Conservation (phyloP, 2,797 vertebrate species). For the Tapera naevia region DNA sequence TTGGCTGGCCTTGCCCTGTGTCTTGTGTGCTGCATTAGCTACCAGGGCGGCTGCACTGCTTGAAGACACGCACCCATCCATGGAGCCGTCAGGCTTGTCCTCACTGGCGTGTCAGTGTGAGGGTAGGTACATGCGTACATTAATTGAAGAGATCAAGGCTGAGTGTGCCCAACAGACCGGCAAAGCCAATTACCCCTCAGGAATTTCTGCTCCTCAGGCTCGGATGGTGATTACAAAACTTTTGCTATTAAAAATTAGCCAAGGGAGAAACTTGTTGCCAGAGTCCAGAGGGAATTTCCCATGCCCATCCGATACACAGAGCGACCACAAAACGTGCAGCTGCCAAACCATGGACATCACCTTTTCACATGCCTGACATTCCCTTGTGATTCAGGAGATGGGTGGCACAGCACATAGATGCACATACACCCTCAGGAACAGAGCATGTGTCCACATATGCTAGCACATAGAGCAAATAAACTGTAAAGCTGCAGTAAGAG, state of each 20-base stretch:
- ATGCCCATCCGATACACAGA: slow-evolving; percentile 40
- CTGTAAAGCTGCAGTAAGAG: slow-evolving; percentile 6
- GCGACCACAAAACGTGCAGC: not conserved
- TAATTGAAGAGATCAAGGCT: slow-evolving; percentile 75
- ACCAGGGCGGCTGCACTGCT: not conserved
- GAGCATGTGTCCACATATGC: not conserved
- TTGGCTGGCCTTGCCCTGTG: not conserved
- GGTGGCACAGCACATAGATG: not conserved
- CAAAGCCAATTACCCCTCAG: slow-evolving; percentile 74
- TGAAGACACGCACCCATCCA: slow-evolving; percentile 35
- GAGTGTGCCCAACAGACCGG: slow-evolving; percentile 64
- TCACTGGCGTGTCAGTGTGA: not conserved
- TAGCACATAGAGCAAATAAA: slow-evolving; percentile 29
- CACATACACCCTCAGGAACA: not conserved
- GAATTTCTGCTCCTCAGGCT: slow-evolving; percentile 73
- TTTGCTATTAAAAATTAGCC: slow-evolving; percentile 73
- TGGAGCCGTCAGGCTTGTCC: slow-evolving; percentile 5
- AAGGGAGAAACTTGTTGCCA: slow-evolving; percentile 44
- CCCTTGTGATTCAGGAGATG: not conserved
- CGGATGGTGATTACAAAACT: slow-evolving; percentile 69
- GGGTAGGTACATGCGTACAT: slow-evolving; percentile 40
- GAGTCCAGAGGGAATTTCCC: slow-evolving; percentile 57
- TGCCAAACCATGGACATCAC: not conserved
- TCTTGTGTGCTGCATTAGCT: not conserved
- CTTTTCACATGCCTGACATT: not conserved